These are phyloP conservation scores for human DNA, from an alignment of 2,113 vertebrate genomes.

Conservation along the genomic window GRCh38 chr4:68819501-68820000, in stretches of 20 bases:
- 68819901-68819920: not conserved
- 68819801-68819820: not conserved
- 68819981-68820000: not conserved
- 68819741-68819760: not conserved
- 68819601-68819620: not conserved
- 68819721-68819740: not conserved
- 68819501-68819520: not conserved
- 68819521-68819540: not conserved
- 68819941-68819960: not conserved
- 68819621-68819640: not conserved
- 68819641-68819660: not conserved
- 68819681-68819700: not conserved
- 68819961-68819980: not conserved
- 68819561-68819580: not conserved
- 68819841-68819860: not conserved
- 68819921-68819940: not conserved
- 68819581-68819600: not conserved
- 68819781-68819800: not conserved
- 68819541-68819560: not conserved
- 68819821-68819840: not conserved
- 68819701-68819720: not conserved
- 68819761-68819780: not conserved
- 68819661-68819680: not conserved
- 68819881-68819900: not conserved
- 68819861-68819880: not conserved